Conservation (phyloP, 2,888 invertebrate species). For the Drymonia ruficornis region DNA sequence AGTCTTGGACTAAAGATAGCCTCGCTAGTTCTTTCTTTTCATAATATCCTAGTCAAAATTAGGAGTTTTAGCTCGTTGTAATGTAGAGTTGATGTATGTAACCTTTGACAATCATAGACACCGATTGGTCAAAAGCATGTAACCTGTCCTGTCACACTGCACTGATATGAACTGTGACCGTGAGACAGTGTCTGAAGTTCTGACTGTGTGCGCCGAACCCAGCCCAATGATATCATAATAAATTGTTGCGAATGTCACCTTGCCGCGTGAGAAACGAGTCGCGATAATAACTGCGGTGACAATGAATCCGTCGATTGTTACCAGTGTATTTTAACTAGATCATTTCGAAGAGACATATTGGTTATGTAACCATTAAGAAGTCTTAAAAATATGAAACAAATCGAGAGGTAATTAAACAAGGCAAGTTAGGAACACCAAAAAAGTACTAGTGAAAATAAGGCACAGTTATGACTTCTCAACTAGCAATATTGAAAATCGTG, state of each 20-base stretch:
- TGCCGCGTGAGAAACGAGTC: conserved; percentile 22
- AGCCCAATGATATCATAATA: conserved; percentile 22
- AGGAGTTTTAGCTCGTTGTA: too few relatives aligned
- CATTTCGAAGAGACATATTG: not conserved
- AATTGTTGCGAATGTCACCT: conserved; percentile 28
- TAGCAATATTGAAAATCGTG: not conserved
- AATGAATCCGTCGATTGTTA: not conserved
- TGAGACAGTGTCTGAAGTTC: not conserved
- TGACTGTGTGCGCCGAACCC: not conserved
- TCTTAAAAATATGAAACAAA: too few relatives aligned
- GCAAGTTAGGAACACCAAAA: too few relatives aligned
- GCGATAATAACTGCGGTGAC: conserved; percentile 5
- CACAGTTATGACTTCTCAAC: too few relatives aligned
- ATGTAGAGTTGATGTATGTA: too few relatives aligned
- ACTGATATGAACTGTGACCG: not conserved
- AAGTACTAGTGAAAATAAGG: too few relatives aligned
- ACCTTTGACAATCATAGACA: too few relatives aligned
- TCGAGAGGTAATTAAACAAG: too few relatives aligned
- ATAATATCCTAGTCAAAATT: too few relatives aligned
- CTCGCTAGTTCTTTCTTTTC: too few relatives aligned
- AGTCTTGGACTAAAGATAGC: not conserved
- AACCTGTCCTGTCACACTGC: not conserved
- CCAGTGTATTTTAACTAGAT: not conserved
- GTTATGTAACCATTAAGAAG: not conserved
- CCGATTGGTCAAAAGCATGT: too few relatives aligned